These are phyloP conservation scores for Antedon mediterranea DNA, from an alignment of 53 echinoderm and acorn worm genomes.

Conservation along the genomic window DNA sequence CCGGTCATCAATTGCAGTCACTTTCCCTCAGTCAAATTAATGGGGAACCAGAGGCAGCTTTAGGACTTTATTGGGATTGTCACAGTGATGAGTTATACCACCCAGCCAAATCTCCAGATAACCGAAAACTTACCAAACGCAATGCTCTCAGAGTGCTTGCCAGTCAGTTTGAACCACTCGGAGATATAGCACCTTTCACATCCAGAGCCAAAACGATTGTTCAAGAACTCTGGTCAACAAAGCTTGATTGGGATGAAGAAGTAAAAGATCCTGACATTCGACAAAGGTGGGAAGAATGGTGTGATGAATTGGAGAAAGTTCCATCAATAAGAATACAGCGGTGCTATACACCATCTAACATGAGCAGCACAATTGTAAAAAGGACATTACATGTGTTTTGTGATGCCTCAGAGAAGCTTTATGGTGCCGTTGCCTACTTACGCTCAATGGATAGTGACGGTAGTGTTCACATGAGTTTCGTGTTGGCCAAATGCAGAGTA, in stretches of 20 bases:
- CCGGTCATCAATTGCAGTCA: conserved; percentile 1
- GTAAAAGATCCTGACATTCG: not conserved
- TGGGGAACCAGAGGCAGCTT: conserved; percentile 3
- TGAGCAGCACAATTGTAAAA: not conserved
- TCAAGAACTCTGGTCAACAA: too few species aligned
- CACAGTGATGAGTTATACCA: conserved; percentile 6
- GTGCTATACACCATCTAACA: conserved; percentile 1
- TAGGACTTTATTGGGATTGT: conserved; percentile 6
- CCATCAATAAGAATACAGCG: not conserved
- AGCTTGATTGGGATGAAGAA: conserved; percentile 5
- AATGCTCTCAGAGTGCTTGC: not conserved
- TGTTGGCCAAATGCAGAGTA: not conserved
- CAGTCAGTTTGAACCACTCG: conserved; percentile 10
- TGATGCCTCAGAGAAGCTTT: conserved; percentile 1
- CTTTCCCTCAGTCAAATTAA: conserved; percentile 2
- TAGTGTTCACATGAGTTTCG: not conserved
- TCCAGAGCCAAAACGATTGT: conserved; percentile 4
- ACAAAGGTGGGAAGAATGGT: conserved; percentile 3
- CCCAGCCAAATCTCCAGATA: not conserved
- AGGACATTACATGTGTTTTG: conserved; percentile 10
- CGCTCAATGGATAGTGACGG: not conserved
- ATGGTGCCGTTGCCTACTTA: not conserved
- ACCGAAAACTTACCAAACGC: conserved; percentile 1
- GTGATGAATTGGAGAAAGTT: not conserved
- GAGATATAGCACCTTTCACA: conserved; percentile 1